Evolutionary conservation across 2,797 vertebrate species (phyloP), one percentile per base, ranked within the genome.

Genomic region (Anguilla obscura): DNA sequence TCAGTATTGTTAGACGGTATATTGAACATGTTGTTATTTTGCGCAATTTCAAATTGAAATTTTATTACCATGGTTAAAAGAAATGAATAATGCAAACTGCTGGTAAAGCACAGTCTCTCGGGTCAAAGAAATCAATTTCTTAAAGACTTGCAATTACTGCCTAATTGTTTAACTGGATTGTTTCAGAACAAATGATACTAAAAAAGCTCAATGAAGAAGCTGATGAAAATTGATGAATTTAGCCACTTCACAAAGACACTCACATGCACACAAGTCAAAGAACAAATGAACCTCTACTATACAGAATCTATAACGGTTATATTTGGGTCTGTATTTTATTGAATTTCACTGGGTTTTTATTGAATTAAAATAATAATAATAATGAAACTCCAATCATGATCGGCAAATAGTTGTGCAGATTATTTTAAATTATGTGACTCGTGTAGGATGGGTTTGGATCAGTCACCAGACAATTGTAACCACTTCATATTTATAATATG

Each of bases 11-110:
- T 30, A 10, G 27, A 80, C 3, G 40, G 21, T 48, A 24, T 82
- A 82, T 50, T 48, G 40, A 79, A 40, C 12, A 45, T 45, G 74
- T 74, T 10, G 1, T 50, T 82, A 50, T 45, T 50, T 93, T 94
- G 93, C 93, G 93, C 91, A 93, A 94, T 93, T 94, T 94, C 92
- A 93, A 94, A 94, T 94, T 93, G 93, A 93, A 94, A 94, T 95
- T 94, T 95, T 95, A 95, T 96, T 95, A 94, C 95, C 36, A 40
- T 66, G 54, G 54, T 48, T 40, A 60, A 48, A 48, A 82, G 8
- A 50, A 63, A 85, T 40, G 58, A 40, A 85, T 66, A 92, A 93
- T 91, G 92, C 93, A 93, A 93, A 90, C 88, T 91, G 91, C 91
- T 88, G 90, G 93, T 94, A 94, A 95, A 92, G 92, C 93, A 92